Conservation (phyloP, 2,113 vertebrate genomes). For the Clarias batrachus region DNA sequence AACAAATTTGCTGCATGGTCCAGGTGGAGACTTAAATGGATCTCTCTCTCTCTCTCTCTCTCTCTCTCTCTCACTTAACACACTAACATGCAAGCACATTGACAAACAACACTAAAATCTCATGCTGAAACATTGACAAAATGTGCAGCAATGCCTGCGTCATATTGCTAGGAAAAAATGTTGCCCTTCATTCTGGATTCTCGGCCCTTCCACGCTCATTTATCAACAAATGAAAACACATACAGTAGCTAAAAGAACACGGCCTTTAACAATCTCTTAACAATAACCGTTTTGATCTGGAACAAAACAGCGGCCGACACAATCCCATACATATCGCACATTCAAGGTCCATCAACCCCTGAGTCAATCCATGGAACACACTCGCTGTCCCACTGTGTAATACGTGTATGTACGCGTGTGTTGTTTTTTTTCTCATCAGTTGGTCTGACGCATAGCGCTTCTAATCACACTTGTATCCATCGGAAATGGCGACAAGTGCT, state of each 20-base stretch:
- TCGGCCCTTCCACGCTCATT: background rate
- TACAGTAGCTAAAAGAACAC: background rate
- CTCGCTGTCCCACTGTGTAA: background rate
- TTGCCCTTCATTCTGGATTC: background rate
- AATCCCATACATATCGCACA: slow-evolving; percentile 17
- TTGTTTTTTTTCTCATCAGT: slow-evolving; percentile 6
- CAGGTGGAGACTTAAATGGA: background rate
- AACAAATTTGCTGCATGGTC: background rate
- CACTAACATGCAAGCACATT: slow-evolving; percentile 14
- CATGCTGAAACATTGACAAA: slow-evolving; percentile 41
- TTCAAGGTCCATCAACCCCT: slow-evolving; percentile 58
- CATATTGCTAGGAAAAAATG: slow-evolving; percentile 36
- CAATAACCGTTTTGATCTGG: background rate
- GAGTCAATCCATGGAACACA: slow-evolving; percentile 61
- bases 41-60: background rate
- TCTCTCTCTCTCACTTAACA: background rate
- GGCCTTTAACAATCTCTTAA: background rate
- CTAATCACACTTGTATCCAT: background rate
- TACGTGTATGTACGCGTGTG: background rate
- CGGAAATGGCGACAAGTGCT: background rate
- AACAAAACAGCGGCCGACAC: background rate
- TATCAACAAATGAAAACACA: background rate
- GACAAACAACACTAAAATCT: slow-evolving; percentile 26
- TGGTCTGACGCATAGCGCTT: slow-evolving; percentile 20
- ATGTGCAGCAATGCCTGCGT: slow-evolving; percentile 31